Base-by-base conservation (phyloP, 2,888 invertebrate species). In the Sussaba pulchella region DNA sequence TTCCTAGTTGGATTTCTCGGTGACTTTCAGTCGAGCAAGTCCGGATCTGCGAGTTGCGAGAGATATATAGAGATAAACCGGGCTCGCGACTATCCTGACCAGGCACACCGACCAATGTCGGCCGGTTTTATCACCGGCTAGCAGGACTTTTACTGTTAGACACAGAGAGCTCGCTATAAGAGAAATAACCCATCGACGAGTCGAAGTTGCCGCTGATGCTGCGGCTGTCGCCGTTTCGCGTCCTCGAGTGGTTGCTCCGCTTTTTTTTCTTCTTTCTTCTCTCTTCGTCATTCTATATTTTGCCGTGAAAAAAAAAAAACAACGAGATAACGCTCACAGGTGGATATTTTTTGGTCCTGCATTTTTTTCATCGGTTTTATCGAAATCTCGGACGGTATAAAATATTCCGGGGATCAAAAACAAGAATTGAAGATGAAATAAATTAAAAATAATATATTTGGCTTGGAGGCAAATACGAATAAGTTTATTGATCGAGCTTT, bases 81-180 rank as follows among this genome's bases (percentile, higher is more conserved):
- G 57, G 12, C 14, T 36, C 14, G 41, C 69, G 69, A n/a, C 69
- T 69, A 54, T 69, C 78, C 76, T 81, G 79, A 73, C 84, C 82
- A 70, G 67, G 76, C 72, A 77, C 67, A 70, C 67, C 67, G 69
- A 83, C 75, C 78, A 69, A 78, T 73, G 80, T 83, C 83, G 84
- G 81, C 82, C 83, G 84, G 85, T 86, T 87, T 87, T 86, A 83
- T 85, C 85, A 75, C 78, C 84, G 77, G 82, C 82, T 87, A 88
- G 85, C 86, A 82, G 88, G 86, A 87, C 87, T 87, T 88, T 88
- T 88, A 88, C 88, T 87, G 87, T 88, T 88, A 88, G 79, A 83
- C 67, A 76, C 52, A 36, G 76, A 45, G 76, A 72, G 79, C 78
- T 66, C 47, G 41, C 41, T 69, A n/a, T 57, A 26, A 57, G n/a